Evolutionary conservation across 2,797 vertebrate genomes (phyloP), one percentile per base, ranked within the genome.

Genomic region (Betta splendens): DNA sequence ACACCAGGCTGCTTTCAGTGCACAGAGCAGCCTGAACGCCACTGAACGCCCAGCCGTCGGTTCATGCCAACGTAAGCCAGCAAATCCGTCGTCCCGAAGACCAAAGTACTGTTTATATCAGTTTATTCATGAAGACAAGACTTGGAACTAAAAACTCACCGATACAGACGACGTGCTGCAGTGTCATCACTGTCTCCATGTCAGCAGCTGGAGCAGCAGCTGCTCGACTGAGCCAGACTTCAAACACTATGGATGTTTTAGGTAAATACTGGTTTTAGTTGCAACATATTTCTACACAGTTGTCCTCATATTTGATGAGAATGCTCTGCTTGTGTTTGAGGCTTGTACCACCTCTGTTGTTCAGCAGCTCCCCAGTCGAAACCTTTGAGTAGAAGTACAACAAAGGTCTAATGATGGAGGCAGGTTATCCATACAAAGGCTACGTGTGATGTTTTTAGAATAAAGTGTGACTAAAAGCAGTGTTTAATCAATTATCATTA

Each of bases 381-480:
- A 95, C 94, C 2, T 96, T 96, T n/a, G 94, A 96, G 58, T 96
- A 96, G 74, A 83, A 87, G 45, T 95, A 95, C 71, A 95, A 90
- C 89, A 88, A 87, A 0, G 94, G 95, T 51, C 91, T 97, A 2
- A 94, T 95, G 93, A 90, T 86, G 0, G 94, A 97, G 69, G 86
- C 94, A 4, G 52, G 81, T 25, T 96, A 96, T 65, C 94, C 94
- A 0, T 96, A 96, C 81, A 56, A 9, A 25, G 94, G 75, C 51
- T 2, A 70, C 85, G 94, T 96, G 75, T 67, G 87, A 50, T 11
- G 42, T 67, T 32, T 55, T 7, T 55, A 7, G 0, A 23, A 2
- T 8, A 50, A 42, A 20, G 9, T 33, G 6, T 45, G n/a, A 1
- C 11, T 32, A 3, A 17, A 12, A 23, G 11, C 7, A 15, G 8